These are phyloP conservation scores for Scalopus aquaticus DNA, from an alignment of 2,113 vertebrate species.

Conservation along the genomic window DNA sequence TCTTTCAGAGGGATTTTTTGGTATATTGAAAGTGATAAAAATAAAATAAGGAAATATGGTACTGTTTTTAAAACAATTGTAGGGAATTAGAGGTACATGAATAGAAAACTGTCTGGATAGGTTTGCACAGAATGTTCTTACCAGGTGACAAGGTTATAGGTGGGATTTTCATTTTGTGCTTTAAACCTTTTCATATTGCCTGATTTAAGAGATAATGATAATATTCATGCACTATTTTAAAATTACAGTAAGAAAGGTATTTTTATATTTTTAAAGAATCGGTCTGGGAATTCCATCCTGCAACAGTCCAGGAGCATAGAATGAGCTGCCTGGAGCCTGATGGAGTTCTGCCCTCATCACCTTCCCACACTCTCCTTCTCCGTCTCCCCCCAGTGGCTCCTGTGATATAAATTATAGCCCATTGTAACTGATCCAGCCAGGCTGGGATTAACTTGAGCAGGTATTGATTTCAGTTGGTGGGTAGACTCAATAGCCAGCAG, in stretches of 20 bases:
- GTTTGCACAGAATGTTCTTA: not conserved
- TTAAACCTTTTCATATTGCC: not conserved
- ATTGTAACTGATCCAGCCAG: constrained; percentile 7
- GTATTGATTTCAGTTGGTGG: constrained; percentile 62
- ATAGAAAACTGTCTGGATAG: not conserved
- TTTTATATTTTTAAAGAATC: not conserved
- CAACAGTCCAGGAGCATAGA: too few species aligned
- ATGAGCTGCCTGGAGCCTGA: not conserved
- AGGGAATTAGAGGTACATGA: not conserved
- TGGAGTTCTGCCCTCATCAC: not conserved
- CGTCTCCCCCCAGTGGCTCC: not conserved
- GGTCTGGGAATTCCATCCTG: not conserved
- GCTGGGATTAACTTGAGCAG: not conserved
- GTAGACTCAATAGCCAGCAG: constrained; percentile 32
- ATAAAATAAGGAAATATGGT: not conserved
- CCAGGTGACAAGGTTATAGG: not conserved
- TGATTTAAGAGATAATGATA: constrained; percentile 7
- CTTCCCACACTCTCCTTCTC: not conserved
- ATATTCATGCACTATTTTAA: not conserved
- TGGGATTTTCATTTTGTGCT: constrained; percentile 29
- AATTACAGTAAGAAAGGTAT: not conserved
- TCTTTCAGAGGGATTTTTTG: not conserved
- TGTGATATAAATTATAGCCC: not conserved
- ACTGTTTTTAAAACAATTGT: not conserved
- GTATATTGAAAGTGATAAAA: not conserved